These are phyloP conservation scores for Cylindroiulus punctatus DNA, from an alignment of 2,888 invertebrate species.

Conservation along the genomic window DNA sequence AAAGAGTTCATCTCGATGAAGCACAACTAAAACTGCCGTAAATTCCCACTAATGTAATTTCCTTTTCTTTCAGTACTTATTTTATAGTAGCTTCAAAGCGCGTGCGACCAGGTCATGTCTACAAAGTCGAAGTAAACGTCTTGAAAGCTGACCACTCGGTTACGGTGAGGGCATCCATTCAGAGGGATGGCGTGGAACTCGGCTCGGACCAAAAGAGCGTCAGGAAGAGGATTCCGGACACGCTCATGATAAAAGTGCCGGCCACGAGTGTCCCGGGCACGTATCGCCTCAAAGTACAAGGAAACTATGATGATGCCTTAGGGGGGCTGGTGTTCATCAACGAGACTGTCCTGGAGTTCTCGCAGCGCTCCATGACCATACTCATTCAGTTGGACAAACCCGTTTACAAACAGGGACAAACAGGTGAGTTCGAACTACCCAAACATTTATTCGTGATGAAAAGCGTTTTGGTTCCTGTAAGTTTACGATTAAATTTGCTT, in stretches of 20 bases:
- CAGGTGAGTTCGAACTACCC: conserved; percentile 68
- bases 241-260: conserved; percentile 88
- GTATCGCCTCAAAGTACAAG: conserved; percentile 86
- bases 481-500: not conserved
- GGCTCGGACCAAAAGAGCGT: conserved; percentile 83
- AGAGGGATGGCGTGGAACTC: conserved; percentile 88
- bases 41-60: not conserved
- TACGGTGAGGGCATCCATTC: conserved; percentile 86
- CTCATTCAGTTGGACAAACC: conserved; percentile 96
- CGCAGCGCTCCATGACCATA: conserved; percentile 91
- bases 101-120: conserved; percentile 91
- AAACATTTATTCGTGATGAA: not conserved
- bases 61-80: conserved; percentile 76
- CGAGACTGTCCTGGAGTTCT: conserved; percentile 85
- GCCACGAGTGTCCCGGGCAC: conserved; percentile 83
- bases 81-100: conserved; percentile 91
- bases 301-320: conserved; percentile 78
- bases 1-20: too few relatives aligned
- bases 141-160: conserved; percentile 81
- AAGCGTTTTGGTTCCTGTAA: not conserved
- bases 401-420: conserved; percentile 92
- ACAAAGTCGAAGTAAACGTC: conserved; percentile 86
- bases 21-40: too few relatives aligned
- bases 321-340: conserved; percentile 91
- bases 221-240: conserved; percentile 86